Conservation (phyloP, 1,140 invertebrate species). For the Macrobrachium nipponense region DNA sequence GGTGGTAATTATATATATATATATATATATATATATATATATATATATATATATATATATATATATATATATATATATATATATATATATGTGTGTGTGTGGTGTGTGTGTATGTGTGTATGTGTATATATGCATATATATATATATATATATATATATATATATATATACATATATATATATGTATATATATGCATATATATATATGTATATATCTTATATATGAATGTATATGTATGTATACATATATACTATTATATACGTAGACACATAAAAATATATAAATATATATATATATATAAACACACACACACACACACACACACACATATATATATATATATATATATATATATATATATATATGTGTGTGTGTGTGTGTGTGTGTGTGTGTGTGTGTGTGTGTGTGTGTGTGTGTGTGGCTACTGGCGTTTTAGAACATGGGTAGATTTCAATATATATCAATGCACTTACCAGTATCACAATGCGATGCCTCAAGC, state of each 20-base stretch:
- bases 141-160: slow-evolving; percentile 7
- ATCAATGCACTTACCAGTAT: no score
- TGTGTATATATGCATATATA: background rate
- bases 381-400: no score
- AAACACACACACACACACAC: background rate
- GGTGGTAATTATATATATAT: no score
- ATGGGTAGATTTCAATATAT: no score
- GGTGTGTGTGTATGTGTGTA: no score
- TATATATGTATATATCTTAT: background rate
- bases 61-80: background rate
- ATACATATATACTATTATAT: background rate
- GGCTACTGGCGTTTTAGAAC: no score
- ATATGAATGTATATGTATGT: background rate
- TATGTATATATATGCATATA: background rate
- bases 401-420: no score
- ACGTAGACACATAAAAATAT: no score
- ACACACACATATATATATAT: background rate
- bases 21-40: no score
- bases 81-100: background rate
- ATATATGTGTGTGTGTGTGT: background rate
- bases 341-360: background rate
- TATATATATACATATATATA: slow-evolving; percentile 17
- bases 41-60: background rate
- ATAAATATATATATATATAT: background rate
- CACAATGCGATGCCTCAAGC: no score